Percentiles rank a stretch among this genome's conserved stretches.
Conservation (phyloP, 2,888 invertebrate genomes). For the Strigamia maritima region DNA sequence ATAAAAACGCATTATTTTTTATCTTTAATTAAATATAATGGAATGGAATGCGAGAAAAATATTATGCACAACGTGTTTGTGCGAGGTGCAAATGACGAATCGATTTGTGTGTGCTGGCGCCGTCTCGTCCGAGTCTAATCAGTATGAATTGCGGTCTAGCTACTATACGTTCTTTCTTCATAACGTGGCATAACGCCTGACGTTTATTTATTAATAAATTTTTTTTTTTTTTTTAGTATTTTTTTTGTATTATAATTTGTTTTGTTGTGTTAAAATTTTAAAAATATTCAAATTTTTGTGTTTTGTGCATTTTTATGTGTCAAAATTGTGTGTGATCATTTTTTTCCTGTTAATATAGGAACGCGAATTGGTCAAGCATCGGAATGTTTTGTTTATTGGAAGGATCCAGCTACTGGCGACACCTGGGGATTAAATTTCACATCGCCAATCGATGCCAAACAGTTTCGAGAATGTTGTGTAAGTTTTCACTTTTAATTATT, state of each 20-base stretch:
- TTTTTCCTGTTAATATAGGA: constrained; percentile 64
- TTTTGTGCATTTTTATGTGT: no score
- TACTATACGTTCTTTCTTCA: background rate
- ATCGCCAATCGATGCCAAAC: constrained; percentile 93
- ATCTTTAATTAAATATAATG: no score
- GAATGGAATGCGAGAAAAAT: no score
- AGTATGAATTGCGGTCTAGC: constrained; percentile 1
- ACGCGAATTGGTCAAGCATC: constrained; percentile 96
- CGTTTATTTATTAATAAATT: background rate
- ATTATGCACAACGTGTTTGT: no score
- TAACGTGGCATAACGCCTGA: background rate
- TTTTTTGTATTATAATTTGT: no score
- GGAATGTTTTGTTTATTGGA: constrained; percentile 98
- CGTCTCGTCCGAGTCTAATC: constrained; percentile 27
- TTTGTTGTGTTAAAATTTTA: background rate
- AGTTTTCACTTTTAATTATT: constrained; percentile 56
- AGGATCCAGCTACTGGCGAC: constrained; percentile 72
- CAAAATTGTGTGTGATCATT: background rate
- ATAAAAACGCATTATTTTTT: no score
- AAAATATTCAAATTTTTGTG: background rate
- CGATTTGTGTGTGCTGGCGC: background rate
- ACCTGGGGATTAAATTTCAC: constrained; percentile 99
- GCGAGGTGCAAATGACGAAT: constrained; percentile 9
- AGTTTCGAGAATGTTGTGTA: constrained; percentile 94
- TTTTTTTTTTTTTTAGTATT: no score